Base-by-base conservation (phyloP, 2,113 vertebrate genomes). In the Himantopus leucocephalus region DNA sequence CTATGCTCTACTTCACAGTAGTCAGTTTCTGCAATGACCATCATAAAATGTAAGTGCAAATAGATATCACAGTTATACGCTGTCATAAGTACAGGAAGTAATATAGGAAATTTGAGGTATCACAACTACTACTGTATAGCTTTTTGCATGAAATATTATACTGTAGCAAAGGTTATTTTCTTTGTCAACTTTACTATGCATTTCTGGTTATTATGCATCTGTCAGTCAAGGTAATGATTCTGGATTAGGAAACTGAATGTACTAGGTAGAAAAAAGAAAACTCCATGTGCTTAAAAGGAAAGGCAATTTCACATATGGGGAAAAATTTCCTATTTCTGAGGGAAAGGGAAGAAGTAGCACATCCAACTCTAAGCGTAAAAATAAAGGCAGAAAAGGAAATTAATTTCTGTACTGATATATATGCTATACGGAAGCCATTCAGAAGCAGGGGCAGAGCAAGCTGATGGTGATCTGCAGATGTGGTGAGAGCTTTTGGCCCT, bases 31-130 rank as follows among this genome's bases (percentile, higher is more conserved):
- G 32, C 60, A 91, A 78, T 32, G 39, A 52, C 26, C 15, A 64
- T 64, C 60, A 82, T 62, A 86, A 94, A 94, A 92, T n/a, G 4
- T 32, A 91, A 94, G 53, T 85, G 39, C 39, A 91, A 94, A 81
- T 37, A 87, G 64, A 68, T 75, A 67, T 45, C 27, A 43, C 32
- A 29, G 34, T 82, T 72, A 78, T 45, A 75, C 60, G 27, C 16
- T 66, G 19, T 88, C 32, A 23, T 66, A 79, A 84, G 20, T 41
- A 58, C 11, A 79, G 41, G 53, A 88, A 79, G 92, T 68, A 90
- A 78, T 60, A 43, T 13, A 34, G 16, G 18, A 71, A 89, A 75
- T 78, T 52, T 89, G 62, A 74, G 12, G 21, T 83, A 75, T 94
- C 45, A 66, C 15, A 50, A 59, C 18, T 78, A 12, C 58, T 64